These are phyloP conservation scores for Ptychodera flava DNA, from an alignment of 35 echinoderm and acorn worm species.

Conservation along the genomic window DNA sequence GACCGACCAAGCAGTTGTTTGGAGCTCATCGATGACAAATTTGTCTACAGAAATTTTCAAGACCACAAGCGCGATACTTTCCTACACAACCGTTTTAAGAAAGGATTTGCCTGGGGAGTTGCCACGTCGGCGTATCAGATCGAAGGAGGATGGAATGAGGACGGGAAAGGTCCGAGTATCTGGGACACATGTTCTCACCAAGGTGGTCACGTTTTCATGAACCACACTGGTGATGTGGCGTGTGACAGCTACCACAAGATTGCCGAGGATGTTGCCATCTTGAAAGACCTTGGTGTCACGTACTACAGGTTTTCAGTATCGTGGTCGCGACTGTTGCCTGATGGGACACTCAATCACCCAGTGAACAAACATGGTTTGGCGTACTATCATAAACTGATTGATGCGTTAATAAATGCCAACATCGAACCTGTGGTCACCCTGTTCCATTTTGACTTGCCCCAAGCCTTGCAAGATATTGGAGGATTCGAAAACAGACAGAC, in stretches of 20 bases:
- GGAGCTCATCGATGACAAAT: background rate
- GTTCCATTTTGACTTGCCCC: constrained; percentile 74
- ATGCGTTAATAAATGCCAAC: constrained; percentile 41
- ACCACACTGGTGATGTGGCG: background rate
- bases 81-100: background rate
- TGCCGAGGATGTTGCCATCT: background rate
- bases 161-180: background rate
- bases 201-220: background rate
- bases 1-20: background rate
- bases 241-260: background rate
- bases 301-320: background rate
- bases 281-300: background rate
- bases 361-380: constrained; percentile 61
- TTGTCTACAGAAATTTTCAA: background rate
- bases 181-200: background rate
- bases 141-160: background rate
- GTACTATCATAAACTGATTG: constrained; percentile 73
- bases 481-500: constrained; percentile 81
- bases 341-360: background rate
- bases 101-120: background rate
- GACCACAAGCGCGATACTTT: background rate
- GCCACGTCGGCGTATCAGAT: background rate
- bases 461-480: constrained; percentile 57
- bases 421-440: constrained; percentile 80
- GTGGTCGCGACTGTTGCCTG: background rate